Percentiles rank a stretch among this genome's conserved stretches.
Evolutionary conservation across 2,797 vertebrate species (phyloP).

Genomic region (Acipenser oxyrinchus): DNA sequence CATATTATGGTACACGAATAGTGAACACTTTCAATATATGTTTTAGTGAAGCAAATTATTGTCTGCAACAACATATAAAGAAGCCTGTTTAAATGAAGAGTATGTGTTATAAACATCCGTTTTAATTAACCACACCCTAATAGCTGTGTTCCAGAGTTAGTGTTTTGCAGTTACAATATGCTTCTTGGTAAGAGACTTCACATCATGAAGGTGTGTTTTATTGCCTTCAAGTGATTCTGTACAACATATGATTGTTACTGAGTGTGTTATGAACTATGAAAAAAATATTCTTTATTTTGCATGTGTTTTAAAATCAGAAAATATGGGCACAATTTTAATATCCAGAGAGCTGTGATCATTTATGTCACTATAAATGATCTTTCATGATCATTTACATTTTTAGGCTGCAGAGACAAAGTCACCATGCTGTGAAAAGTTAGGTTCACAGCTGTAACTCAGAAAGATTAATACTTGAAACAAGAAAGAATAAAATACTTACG

Average conservation of each 20-base stretch:
- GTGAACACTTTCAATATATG: no score
- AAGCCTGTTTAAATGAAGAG: no score
- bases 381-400: conserved; percentile 4
- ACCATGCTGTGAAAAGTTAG: conserved; percentile 6
- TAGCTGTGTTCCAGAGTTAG: not conserved
- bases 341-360: not conserved
- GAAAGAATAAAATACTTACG: conserved; percentile 2
- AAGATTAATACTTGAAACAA: conserved; percentile 1
- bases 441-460: not conserved
- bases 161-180: not conserved
- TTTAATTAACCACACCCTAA: not conserved
- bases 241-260: no score
- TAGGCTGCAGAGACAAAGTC: not conserved
- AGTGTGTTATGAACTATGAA: no score
- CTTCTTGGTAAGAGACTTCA: no score
- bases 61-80: no score
- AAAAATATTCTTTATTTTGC: not conserved
- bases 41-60: no score
- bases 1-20: no score
- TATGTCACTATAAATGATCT: not conserved
- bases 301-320: not conserved
- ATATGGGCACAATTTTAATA: not conserved
- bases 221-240: no score
- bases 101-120: no score
- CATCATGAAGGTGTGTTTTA: no score